A percentile compares a stretch with the other conserved stretches of the same genome.
Evolutionary conservation across 1,140 invertebrate genomes (phyloP).

Genomic region (Linepithema humile): DNA sequence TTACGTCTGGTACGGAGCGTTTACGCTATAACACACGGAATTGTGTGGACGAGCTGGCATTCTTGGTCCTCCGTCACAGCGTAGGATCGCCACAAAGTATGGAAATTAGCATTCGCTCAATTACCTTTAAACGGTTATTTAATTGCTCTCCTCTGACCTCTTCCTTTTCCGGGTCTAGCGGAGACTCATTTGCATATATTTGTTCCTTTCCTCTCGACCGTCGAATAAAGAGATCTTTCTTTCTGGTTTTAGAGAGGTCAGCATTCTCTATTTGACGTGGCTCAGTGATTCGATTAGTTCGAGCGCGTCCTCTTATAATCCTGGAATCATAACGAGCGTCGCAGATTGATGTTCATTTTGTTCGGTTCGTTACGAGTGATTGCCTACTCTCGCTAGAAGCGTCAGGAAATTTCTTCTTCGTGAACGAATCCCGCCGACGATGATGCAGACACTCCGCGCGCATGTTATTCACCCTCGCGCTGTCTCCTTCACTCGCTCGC

Average conservation of each 20-base stretch:
- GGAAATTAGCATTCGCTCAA: conserved; percentile 34
- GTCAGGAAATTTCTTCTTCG: conserved; percentile 26
- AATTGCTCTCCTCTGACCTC: neutral
- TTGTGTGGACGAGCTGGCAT: neutral
- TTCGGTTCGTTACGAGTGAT: neutral
- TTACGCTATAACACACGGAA: neutral
- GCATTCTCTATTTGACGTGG: neutral
- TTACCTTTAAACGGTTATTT: neutral
- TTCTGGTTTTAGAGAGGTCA: neutral
- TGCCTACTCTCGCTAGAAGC: conserved; percentile 6
- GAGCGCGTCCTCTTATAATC: neutral
- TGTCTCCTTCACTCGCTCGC: neutral
- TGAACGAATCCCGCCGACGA: conserved; percentile 5
- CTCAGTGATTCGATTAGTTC: neutral
- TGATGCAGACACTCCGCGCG: conserved; percentile 37
- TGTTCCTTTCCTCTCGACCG: neutral
- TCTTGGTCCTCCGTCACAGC: neutral
- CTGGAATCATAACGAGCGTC: conserved; percentile 23
- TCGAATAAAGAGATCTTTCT: neutral
- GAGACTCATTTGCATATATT: neutral
- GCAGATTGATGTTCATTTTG: conserved; percentile 29
- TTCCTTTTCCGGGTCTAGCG: neutral
- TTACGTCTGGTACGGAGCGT: no score
- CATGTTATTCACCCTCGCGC: conserved; percentile 12
- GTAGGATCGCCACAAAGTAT: neutral